Conservation (phyloP, 2,113 vertebrate genomes). For the Pelecanoides urinatrix region DNA sequence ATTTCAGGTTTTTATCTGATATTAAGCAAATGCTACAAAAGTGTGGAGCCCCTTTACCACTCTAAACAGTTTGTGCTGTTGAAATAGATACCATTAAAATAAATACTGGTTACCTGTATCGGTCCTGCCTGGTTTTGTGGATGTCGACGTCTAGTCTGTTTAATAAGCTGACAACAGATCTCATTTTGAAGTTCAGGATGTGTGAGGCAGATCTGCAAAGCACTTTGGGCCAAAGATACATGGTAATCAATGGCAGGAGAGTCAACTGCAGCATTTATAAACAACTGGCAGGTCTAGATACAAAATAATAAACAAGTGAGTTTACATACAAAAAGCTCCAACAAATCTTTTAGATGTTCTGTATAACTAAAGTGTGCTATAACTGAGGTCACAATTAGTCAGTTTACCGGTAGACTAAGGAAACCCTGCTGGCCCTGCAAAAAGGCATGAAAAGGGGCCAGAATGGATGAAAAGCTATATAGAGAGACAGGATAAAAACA, state of each 20-base stretch:
- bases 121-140: constrained; percentile 84
- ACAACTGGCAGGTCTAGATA: constrained; percentile 94
- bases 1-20: background rate
- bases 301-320: constrained; percentile 23
- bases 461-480: background rate
- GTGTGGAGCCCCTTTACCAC: background rate
- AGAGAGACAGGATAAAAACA: background rate
- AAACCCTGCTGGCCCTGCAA: background rate
- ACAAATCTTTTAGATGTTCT: background rate
- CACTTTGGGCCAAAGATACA: constrained; percentile 95
- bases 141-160: constrained; percentile 90
- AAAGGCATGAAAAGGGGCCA: background rate
- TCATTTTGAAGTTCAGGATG: constrained; percentile 97
- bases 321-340: background rate
- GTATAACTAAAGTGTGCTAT: background rate
- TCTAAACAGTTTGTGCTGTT: background rate
- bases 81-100: background rate
- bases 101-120: constrained; percentile 81
- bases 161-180: constrained; percentile 95
- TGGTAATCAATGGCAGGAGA: constrained; percentile 98
- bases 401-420: background rate
- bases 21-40: background rate
- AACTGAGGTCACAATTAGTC: background rate
- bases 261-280: constrained; percentile 95
- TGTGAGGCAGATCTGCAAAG: constrained; percentile 91